Evolutionary conservation across 2,888 invertebrate species (phyloP), one percentile per base, ranked within the genome.

Genomic region (Seira ritae): DNA sequence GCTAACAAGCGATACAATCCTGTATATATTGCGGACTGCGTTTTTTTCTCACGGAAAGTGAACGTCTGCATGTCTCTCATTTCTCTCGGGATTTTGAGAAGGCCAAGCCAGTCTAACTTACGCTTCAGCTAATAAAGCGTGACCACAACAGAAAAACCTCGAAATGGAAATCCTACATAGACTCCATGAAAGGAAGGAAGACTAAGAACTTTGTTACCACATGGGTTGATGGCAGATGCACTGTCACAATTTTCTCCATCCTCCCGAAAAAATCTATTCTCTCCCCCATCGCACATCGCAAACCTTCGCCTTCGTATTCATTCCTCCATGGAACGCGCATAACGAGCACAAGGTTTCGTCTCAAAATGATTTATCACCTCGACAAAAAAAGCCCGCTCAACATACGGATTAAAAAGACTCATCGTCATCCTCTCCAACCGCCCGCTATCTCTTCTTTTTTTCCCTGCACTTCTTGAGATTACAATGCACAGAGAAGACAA

Each of bases 201-300:
- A 42, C 42, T 42, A 42, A 42, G 42, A 42, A 42, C 42, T 42
- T 42, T 24, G 50, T 81, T 24, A 65, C 71, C 81, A 76, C 81
- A 81, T 81, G 75, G 75, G 71, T 76, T 69, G 76, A 67, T 66
- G 67, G 81, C 81, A 81, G 81, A 76, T 80, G 81, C 81, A 81
- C 66, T 76, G 81, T 81, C 75, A 81, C 75, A 69, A 70, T 68
- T 42, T 42, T 12, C 42, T 42, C 6, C 42, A 42, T 42, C 42
- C 42, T 42, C 42, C 42, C 42, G 12, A 42, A 12, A 42, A 42
- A 42, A n/a, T n/a, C n/a, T n/a, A n/a, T n/a, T n/a, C n/a, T n/a
- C n/a, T n/a, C n/a, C n/a, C n/a, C n/a, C n/a, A n/a, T n/a, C n/a
- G n/a, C n/a, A n/a, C n/a, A n/a, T n/a, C n/a, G n/a, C n/a, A n/a